Conservation (phyloP, 2,888 invertebrate species). For the Eupeodes latifasciatus region DNA sequence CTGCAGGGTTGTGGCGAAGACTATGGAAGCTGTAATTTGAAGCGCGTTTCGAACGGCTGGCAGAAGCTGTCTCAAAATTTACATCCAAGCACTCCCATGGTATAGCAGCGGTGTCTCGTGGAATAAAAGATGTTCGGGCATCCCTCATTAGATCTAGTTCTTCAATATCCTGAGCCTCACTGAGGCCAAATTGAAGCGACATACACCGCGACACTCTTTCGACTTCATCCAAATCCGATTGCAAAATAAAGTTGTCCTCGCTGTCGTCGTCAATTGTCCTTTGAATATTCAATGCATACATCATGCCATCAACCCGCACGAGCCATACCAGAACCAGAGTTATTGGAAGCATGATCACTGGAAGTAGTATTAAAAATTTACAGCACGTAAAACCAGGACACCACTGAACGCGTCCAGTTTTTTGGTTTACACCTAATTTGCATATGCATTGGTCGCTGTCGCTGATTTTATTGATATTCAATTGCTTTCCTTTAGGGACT, state of each 20-base stretch:
- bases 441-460: constrained; percentile 75
- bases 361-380: constrained; percentile 83
- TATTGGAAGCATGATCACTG: constrained; percentile 83
- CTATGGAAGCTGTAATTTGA: constrained; percentile 49
- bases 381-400: constrained; percentile 84
- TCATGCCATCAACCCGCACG: constrained; percentile 82
- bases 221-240: constrained; percentile 72
- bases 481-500: constrained; percentile 51
- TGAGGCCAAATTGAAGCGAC: constrained; percentile 80
- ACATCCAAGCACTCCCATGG: constrained; percentile 82
- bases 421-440: constrained; percentile 81
- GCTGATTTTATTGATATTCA: constrained; percentile 72
- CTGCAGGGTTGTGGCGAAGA: constrained; percentile 16
- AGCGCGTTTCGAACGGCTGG: constrained; percentile 45
- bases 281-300: constrained; percentile 80
- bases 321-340: constrained; percentile 81
- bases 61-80: constrained; percentile 4
- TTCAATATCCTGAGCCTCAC: constrained; percentile 84
- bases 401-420: constrained; percentile 83
- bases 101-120: constrained; percentile 85
- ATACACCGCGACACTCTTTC: constrained; percentile 80
- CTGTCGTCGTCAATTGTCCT: constrained; percentile 65
- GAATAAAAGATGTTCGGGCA: constrained; percentile 87
- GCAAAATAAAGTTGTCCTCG: constrained; percentile 63
- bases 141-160: constrained; percentile 87